Base-by-base conservation (phyloP, 2,888 invertebrate genomes). In the Habroteleia sp. region DNA sequence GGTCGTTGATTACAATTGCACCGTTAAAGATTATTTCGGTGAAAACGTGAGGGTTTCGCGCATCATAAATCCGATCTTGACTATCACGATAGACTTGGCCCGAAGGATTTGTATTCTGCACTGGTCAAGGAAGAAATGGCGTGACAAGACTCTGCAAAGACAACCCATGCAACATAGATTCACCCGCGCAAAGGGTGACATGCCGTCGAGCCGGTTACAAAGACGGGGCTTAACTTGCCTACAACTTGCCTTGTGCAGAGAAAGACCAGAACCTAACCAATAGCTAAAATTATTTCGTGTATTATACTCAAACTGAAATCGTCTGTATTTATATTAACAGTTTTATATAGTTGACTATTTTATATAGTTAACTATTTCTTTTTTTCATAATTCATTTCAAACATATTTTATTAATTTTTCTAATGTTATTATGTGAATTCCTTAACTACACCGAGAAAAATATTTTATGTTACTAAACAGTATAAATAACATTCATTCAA, bases 161-260 rank as follows among this genome's bases (percentile, higher is more conserved):
- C 84, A 87, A 86, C 84, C 86, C 83, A 85, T 81, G 82, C 83
- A 81, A 82, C 83, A 82, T 83, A 84, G 83, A 87, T 83, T 87
- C 87, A 87, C 87, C 88, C 87, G 87, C 87, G 84, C 86, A 85
- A 80, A 86, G 87, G 86, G 85, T 87, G 87, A 88, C 87, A 88
- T 87, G 87, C 87, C 85, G 87, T 85, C 87, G 82, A 88, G 87
- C 88, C 87, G 87, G 88, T 88, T 87, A 83, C 84, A 79, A 81
- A 76, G 74, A 78, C 78, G 76, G 78, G 78, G 69, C 71, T 75
- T 69, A 54, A 58, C 52, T 68, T 58, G 58, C 76, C 74, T 82
- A 82, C 78, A 77, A 76, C 80, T n/a, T n/a, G n/a, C n/a, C n/a
- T n/a, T n/a, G 83, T 83, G 85, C 87, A 87, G 87, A n/a, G n/a